Evolutionary conservation across 1,140 invertebrate genomes (phyloP).

Genomic region (Drosophila nikananu): DNA sequence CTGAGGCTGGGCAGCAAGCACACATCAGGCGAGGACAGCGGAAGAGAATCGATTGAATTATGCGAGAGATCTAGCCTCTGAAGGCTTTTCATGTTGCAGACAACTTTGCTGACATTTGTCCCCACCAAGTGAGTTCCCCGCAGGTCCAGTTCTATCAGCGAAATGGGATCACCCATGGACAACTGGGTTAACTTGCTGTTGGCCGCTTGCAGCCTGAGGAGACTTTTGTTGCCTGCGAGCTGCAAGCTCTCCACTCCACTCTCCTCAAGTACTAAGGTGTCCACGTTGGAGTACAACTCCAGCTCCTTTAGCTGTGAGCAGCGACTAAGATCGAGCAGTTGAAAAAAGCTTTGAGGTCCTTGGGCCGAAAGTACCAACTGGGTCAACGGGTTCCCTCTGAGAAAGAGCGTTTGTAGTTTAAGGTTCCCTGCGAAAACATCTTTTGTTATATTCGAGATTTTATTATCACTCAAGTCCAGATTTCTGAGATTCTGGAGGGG

Average conservation of each 20-base stretch:
- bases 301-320: neutral
- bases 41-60: neutral
- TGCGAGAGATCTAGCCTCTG: slow-evolving; percentile 5
- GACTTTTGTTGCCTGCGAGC: neutral
- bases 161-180: neutral
- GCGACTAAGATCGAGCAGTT: slow-evolving; percentile 4
- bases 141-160: slow-evolving; percentile 1
- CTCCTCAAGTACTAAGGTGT: slow-evolving; percentile 6
- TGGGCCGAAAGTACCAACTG: neutral
- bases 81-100: slow-evolving; percentile 4
- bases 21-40: neutral
- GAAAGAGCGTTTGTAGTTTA: neutral
- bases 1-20: neutral
- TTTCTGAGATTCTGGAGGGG: neutral
- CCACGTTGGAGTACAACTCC: neutral
- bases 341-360: neutral
- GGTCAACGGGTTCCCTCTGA: slow-evolving; percentile 5
- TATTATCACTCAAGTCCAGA: slow-evolving; percentile 10
- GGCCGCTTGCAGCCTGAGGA: neutral
- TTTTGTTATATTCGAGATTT: neutral
- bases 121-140: neutral
- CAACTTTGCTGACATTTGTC: neutral
- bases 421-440: neutral
- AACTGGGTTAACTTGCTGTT: neutral
- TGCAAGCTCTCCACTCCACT: slow-evolving; percentile 7